Base-by-base conservation (phyloP, 2,888 invertebrate species). In the Ichneumoninae sp. region DNA sequence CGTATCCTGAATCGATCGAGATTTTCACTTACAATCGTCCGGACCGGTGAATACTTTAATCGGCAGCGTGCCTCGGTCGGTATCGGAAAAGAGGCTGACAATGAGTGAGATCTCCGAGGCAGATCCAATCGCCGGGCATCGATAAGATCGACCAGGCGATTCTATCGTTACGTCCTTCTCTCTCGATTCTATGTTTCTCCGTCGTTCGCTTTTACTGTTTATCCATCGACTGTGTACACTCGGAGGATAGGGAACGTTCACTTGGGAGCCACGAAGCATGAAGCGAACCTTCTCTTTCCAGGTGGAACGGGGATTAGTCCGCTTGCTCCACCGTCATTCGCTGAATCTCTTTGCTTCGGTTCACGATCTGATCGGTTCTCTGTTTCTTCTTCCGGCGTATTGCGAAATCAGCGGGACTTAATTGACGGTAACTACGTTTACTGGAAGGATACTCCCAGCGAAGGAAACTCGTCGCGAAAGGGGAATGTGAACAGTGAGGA, bases 101-200 rank as follows among this genome's bases (percentile, higher is more conserved):
- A 84, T 84, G 84, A 84, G 84, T 79, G 84, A 84, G 82, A 84
- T 84, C 84, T 79, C 65, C 40, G 71, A 80, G 82, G 84, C 84
- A 82, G 84, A 82, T 84, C 79, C 84, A 82, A 82, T 84, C 84
- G 84, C 40, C 22, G 47, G 52, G 54, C n/a, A 52, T 30, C 68
- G 84, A 84, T 84, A 84, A 84, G 79, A 84, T 84, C 84, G 71
- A 75, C 71, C n/a, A 16, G 30, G 62, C 71, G 70, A 81, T 47
- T 79, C 77, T 47, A 80, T 66, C 71, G 72, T 72, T 66, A 68
- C 57, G n/a, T 75, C 40, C 16, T 44, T 47, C 62, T 79, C 68
- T 54, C 16, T 72, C 19, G 57, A 3, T 30, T 74, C 57, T 70
- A 26, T 66, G 40, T 30, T 16, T 72, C 19, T 66, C 16, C 66